phyloP scores from a whole-genome alignment of 2,113 vertebrate genomes.

The Empidonax traillii region DNA sequence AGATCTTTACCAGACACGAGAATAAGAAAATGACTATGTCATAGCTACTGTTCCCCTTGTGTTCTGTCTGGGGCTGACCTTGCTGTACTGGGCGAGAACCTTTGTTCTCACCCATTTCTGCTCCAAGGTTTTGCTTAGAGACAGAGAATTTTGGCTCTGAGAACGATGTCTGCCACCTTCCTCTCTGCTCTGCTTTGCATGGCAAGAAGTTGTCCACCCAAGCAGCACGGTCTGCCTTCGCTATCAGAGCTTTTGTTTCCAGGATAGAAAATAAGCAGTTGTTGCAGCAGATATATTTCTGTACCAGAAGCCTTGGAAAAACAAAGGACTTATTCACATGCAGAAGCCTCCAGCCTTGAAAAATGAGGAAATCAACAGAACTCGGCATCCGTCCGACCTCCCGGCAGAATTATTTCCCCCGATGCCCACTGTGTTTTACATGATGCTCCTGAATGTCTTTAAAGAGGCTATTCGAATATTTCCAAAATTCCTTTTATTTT shows the following conservation, averaged over 20 bases:
- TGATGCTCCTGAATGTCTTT: neutral
- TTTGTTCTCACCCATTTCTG: neutral
- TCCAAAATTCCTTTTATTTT: conserved; percentile 32
- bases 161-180: neutral
- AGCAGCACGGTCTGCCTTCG: neutral
- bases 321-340: conserved; percentile 38
- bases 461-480: conserved; percentile 13
- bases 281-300: conserved; percentile 40
- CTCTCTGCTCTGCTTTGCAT: neutral
- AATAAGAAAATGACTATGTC: neutral
- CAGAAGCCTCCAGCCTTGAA: conserved; percentile 38
- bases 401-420: conserved; percentile 19
- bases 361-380: conserved; percentile 44
- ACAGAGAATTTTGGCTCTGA: neutral
- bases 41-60: neutral
- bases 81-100: neutral
- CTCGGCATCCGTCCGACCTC: neutral
- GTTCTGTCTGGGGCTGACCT: neutral
- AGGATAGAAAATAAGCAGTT: neutral
- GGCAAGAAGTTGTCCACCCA: neutral
- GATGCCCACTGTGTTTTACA: neutral
- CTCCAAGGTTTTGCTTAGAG: neutral
- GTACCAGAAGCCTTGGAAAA: conserved; percentile 34
- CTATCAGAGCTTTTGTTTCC: neutral
- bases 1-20: neutral